phyloP scores from a whole-genome alignment of 2,113 vertebrate species.

The Oncorhynchus mykiss region DNA sequence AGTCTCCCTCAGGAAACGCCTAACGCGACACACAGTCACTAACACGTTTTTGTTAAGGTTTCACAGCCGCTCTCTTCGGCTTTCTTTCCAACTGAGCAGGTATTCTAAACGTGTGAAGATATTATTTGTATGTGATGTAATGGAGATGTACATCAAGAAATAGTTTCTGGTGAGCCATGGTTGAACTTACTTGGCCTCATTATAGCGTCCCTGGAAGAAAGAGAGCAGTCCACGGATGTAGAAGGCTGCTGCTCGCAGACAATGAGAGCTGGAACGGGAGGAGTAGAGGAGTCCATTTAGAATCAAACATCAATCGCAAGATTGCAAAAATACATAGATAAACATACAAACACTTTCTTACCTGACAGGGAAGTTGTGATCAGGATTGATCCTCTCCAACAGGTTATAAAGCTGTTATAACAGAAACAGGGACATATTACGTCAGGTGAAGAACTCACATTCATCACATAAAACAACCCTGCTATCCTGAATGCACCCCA shows the following conservation, averaged over 20 bases:
- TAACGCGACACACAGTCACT: conserved; percentile 40
- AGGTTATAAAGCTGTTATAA: conserved; percentile 80
- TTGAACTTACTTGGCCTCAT: conserved; percentile 87
- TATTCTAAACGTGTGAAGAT: too few species aligned
- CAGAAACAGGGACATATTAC: not conserved
- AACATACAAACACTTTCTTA: conserved; percentile 45
- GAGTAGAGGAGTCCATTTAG: not conserved
- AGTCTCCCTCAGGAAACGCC: conserved; percentile 92
- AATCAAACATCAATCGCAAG: too few species aligned
- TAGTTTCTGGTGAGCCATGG: too few species aligned
- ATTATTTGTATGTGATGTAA: too few species aligned
- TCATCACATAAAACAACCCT: not conserved
- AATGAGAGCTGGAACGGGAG: conserved; percentile 83
- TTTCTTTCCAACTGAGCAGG: too few species aligned
- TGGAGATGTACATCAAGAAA: too few species aligned
- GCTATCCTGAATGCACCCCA: not conserved
- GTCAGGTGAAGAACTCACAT: not conserved
- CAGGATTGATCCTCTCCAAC: conserved; percentile 88
- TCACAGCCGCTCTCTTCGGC: too few species aligned
- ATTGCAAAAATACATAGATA: too few species aligned
- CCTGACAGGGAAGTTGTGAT: conserved; percentile 90
- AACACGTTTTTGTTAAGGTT: not conserved
- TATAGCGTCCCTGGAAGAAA: conserved; percentile 98
- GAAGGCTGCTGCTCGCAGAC: conserved; percentile 93
- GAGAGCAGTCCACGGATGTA: conserved; percentile 97